A percentile compares a stretch with the other conserved stretches of the same genome.
Evolutionary conservation across 2,113 vertebrate genomes (phyloP).

Genomic region (Stigmatopora nigra): DNA sequence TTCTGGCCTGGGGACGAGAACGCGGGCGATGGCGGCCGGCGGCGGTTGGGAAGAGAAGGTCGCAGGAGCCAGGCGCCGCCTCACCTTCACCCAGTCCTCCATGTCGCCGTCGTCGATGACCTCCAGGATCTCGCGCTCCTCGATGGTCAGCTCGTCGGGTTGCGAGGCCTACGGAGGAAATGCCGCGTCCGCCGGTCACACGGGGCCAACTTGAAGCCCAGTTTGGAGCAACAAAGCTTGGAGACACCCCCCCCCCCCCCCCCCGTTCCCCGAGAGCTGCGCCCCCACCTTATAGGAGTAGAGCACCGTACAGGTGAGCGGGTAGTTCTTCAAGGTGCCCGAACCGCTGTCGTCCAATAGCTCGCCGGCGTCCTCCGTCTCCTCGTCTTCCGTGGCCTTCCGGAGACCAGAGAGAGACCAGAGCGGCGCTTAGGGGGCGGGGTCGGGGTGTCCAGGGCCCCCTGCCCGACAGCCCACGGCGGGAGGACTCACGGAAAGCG

Average conservation of each 20-base stretch:
- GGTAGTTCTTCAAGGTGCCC: conserved; percentile 91
- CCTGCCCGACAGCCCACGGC: too few species aligned
- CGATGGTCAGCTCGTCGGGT: conserved; percentile 94
- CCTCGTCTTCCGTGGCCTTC: conserved; percentile 88
- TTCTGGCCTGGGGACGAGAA: conserved; percentile 75
- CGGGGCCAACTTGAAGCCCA: too few species aligned
- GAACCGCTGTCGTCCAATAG: conserved; percentile 94
- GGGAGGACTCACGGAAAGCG: conserved; percentile 73
- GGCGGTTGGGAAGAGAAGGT: too few species aligned
- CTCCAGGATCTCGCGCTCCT: conserved; percentile 93
- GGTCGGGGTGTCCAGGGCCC: too few species aligned
- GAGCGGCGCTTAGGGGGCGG: too few species aligned
- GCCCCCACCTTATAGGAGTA: conserved; percentile 90
- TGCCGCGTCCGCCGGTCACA: too few species aligned
- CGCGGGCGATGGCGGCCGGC: too few species aligned
- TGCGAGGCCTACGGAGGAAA: conserved; percentile 78
- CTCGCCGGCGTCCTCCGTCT: conserved; percentile 90
- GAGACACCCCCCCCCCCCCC: too few species aligned
- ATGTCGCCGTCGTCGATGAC: conserved; percentile 98
- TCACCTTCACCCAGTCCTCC: conserved; percentile 99
- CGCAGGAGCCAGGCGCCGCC: too few species aligned
- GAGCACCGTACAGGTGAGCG: conserved; percentile 95
- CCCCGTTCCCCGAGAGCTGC: too few species aligned
- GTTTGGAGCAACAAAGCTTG: too few species aligned
- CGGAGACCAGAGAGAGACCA: background rate